Base-by-base conservation (phyloP, 2,888 invertebrate species). In the Thereva unica region DNA sequence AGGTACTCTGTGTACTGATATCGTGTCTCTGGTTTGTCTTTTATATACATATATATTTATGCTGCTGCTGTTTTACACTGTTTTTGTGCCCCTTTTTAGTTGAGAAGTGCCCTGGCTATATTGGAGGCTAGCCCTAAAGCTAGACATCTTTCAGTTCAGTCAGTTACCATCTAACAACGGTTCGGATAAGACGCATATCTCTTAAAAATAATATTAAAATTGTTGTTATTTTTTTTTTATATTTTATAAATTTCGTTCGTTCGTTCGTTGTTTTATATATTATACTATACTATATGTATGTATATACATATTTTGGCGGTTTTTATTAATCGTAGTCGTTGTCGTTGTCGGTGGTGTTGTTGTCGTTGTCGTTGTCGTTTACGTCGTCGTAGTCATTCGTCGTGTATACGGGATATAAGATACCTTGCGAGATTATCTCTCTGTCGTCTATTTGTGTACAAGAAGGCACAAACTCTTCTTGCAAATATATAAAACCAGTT, bases 401-500 rank as follows among this genome's bases (percentile, higher is more conserved):
- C 10, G 42, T 54, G 12, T 53, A 23, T 23, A 23, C 45, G 23
- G 6, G 35, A 8, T 23, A 7, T n/a, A 7, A 56, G 49, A 53
- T 50, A 64, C 23, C 42, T 34, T 44, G 64, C 53, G 44, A 45
- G 44, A 61, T 41, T 61, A 61, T 50, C 23, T 50, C 23, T 61
- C 47, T 61, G 42, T 61, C 52, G 56, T 66, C 50, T 66, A 56
- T 64, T 55, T 68, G 23, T 23, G 23, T 23, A 68, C 64, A 57
- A 63, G 56, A 56, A 68, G 49, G 35, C 49, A 54, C n/a, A n/a
- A n/a, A 54, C 63, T 67, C 66, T 69, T 57, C 68, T 64, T 70
- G 71, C 72, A 72, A 74, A 78, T 80, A 79, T 23, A 23, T 79
- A 80, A 77, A 80, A 80, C 78, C 78, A 78, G 81, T 81, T 81